Evolutionary conservation across 2,797 vertebrate genomes (phyloP).

Genomic region (Neosilurus mollespiculum): DNA sequence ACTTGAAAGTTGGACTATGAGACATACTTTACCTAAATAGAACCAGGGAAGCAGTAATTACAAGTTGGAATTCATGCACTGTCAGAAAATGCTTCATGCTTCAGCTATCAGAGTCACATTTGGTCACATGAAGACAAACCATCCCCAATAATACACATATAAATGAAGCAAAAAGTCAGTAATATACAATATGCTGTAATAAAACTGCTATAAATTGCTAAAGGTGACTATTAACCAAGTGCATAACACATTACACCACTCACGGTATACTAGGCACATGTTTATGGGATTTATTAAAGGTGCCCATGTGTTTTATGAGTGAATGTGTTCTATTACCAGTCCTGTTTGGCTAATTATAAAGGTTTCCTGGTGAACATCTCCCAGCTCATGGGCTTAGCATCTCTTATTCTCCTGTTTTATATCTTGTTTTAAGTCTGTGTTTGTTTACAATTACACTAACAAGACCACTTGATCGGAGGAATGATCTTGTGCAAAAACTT

Average conservation of each 20-base stretch:
- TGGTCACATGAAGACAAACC: neutral
- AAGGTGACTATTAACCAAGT: neutral
- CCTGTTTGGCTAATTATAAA: too few species aligned
- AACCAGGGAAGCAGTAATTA: conserved; percentile 11
- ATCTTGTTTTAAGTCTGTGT: too few species aligned
- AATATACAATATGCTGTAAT: neutral
- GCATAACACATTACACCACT: neutral
- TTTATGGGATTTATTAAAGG: neutral
- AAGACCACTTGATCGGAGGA: too few species aligned
- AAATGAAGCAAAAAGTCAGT: conserved; percentile 2
- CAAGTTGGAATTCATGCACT: conserved; percentile 5
- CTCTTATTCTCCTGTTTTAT: too few species aligned
- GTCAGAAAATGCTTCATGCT: conserved; percentile 16
- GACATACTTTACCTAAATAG: conserved; percentile 17
- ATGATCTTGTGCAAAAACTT: too few species aligned
- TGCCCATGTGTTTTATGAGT: too few species aligned
- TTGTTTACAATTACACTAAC: too few species aligned
- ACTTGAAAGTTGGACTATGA: conserved; percentile 31
- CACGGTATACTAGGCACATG: neutral
- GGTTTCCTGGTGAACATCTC: too few species aligned
- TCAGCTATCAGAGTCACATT: conserved; percentile 4
- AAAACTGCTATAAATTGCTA: neutral
- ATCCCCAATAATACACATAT: conserved; percentile 8
- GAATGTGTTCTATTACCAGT: too few species aligned
- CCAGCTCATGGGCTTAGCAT: too few species aligned